These are phyloP conservation scores for Athalia circularis DNA, from an alignment of 2,888 invertebrate species.

Conservation along the genomic window DNA sequence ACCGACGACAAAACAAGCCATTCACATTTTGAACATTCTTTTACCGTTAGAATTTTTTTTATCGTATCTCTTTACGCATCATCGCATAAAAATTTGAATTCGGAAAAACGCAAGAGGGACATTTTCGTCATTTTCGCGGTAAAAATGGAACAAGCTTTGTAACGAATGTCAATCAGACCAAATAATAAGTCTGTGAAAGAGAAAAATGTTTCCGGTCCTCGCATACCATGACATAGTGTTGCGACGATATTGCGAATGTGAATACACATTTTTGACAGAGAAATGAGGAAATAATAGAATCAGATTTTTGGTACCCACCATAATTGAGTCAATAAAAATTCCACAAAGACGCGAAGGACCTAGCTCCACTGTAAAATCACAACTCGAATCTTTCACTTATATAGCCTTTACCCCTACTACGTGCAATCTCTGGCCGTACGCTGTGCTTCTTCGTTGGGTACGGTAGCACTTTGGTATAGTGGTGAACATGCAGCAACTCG, in stretches of 20 bases:
- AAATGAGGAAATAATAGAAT: conserved; percentile 7
- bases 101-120: background rate
- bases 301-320: conserved; percentile 54
- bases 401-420: conserved; percentile 70
- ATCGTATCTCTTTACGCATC: background rate
- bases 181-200: background rate
- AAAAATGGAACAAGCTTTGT: background rate
- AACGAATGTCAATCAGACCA: background rate
- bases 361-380: conserved; percentile 68
- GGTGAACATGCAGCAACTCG: conserved; percentile 5
- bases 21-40: too few relatives aligned
- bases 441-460: conserved; percentile 26
- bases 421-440: conserved; percentile 15
- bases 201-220: background rate
- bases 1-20: background rate
- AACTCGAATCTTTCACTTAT: conserved; percentile 67
- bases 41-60: background rate
- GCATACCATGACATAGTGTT: too few relatives aligned
- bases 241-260: background rate
- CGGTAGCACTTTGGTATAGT: conserved; percentile 24
- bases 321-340: conserved; percentile 53
- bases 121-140: background rate
- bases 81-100: too few relatives aligned
- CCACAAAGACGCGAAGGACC: conserved; percentile 60
- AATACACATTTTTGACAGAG: background rate